Evolutionary conservation across 2,797 vertebrate genomes (phyloP).

Genomic region (Gadopsis marmoratus): DNA sequence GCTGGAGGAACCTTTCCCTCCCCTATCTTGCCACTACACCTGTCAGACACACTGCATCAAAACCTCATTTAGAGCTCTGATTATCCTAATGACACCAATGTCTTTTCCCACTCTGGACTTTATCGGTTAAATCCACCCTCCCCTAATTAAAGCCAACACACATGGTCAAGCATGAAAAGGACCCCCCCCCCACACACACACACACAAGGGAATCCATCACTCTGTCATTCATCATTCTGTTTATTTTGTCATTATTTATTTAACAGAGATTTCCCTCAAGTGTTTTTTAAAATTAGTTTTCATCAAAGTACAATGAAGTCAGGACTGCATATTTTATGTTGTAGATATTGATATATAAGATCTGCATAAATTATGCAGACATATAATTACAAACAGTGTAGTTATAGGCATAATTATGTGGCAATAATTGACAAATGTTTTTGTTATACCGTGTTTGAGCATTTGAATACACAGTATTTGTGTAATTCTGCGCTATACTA

Average conservation of each 20-base stretch:
- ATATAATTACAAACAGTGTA: not conserved
- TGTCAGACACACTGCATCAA: conserved; percentile 84
- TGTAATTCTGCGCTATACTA: not conserved
- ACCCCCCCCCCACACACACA: not conserved
- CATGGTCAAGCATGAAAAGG: conserved; percentile 75
- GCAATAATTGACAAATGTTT: not conserved
- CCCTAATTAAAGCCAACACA: conserved; percentile 82
- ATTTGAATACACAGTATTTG: not conserved
- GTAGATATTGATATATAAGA: conserved; percentile 22
- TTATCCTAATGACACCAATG: conserved; percentile 83
- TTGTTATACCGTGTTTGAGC: too few species aligned
- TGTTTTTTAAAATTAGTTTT: conserved; percentile 44
- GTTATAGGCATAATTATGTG: not conserved
- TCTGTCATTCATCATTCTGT: conserved; percentile 64
- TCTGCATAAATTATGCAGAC: conserved; percentile 17
- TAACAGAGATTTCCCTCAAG: conserved; percentile 54
- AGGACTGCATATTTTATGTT: conserved; percentile 39
- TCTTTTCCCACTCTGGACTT: conserved; percentile 66
- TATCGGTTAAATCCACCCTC: conserved; percentile 73
- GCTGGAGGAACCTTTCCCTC: conserved; percentile 71
- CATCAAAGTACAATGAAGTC: conserved; percentile 24
- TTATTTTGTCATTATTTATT: conserved; percentile 74
- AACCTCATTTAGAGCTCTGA: conserved; percentile 81
- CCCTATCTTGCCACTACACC: conserved; percentile 86
- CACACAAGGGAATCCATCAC: conserved; percentile 55